Base-by-base conservation (phyloP, 2,113 vertebrate genomes). In the Gallinago jamesoni region DNA sequence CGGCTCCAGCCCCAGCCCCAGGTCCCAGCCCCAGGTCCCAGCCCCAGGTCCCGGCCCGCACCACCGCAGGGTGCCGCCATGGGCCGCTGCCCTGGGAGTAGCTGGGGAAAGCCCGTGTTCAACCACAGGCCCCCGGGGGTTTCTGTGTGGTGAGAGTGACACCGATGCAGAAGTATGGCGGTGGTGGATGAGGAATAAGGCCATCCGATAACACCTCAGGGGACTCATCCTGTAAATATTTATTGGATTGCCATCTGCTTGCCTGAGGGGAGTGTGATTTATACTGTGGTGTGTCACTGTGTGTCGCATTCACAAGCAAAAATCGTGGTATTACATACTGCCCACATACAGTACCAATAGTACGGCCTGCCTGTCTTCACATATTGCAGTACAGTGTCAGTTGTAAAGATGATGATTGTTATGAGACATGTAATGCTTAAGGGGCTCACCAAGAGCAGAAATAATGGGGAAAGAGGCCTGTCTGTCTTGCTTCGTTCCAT, bases 321-420 rank as follows among this genome's bases (percentile, higher is more conserved):
- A 11, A 3, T 6, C 6, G 33, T 62, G 35, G 2, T n/a, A 39
- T 12, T 14, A 5, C 1, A 1, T 6, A 3, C 14, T 8, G 4
- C 3, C 16, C 62, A 1, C 20, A 0, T 1, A 1, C 0, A 3
- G 14, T 14, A 7, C 23, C 25, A 1, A 10, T 3, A 4, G 12
- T 2, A 7, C 4, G 11, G 50, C 31, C 33, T 2, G 60, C 17
- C 47, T 47, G 74, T 16, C 59, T 24, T 21, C 59, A 23, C 39
- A 6, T 5, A 14, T 9, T 19, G 1, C 57, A 6, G 15, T 16
- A 9, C 24, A 1, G 23, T 0, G 0, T 7, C 14, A 0, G 3
- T 1, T 0, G 53, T 27, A 12, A 39, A 1, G 12, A 3, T 23
- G 0, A 2, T 4, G 8, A 2, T 12, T 8, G 7, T 39, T 39